Evolutionary conservation across 2,888 invertebrate genomes (phyloP).

Genomic region (Ennomos quercinarius): DNA sequence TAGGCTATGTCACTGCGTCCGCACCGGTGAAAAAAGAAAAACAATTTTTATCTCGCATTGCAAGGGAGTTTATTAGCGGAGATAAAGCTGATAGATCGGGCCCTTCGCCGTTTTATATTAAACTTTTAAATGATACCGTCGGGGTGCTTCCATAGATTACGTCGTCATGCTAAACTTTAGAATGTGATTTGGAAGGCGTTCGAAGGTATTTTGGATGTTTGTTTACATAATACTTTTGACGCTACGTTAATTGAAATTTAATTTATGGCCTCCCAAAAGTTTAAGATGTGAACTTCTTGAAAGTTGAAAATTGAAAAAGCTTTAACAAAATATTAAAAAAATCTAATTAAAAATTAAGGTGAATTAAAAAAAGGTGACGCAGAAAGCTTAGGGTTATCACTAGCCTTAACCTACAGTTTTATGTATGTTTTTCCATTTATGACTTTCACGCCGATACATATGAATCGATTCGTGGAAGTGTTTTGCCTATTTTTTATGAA

Average conservation of each 20-base stretch:
- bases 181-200: conserved; percentile 6
- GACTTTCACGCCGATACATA: no score
- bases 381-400: no score
- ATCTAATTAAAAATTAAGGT: no score
- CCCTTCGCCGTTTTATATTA: conserved; percentile 33
- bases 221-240: no score
- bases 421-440: no score
- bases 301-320: no score
- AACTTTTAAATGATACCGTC: conserved; percentile 25
- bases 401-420: no score
- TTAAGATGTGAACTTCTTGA: neutral
- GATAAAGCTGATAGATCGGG: conserved; percentile 38
- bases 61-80: conserved; percentile 39
- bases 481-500: no score
- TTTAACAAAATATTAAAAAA: no score
- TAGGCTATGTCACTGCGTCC: conserved; percentile 3
- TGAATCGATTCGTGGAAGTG: no score
- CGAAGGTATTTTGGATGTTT: neutral
- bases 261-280: neutral
- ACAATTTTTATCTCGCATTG: conserved; percentile 37
- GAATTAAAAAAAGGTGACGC: no score
- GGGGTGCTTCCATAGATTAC: conserved; percentile 21
- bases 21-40: conserved; percentile 27
- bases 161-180: conserved; percentile 11
- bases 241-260: no score